phyloP scores from a whole-genome alignment of 2,888 invertebrate genomes.

The Himalopsyche kuldschensis region DNA sequence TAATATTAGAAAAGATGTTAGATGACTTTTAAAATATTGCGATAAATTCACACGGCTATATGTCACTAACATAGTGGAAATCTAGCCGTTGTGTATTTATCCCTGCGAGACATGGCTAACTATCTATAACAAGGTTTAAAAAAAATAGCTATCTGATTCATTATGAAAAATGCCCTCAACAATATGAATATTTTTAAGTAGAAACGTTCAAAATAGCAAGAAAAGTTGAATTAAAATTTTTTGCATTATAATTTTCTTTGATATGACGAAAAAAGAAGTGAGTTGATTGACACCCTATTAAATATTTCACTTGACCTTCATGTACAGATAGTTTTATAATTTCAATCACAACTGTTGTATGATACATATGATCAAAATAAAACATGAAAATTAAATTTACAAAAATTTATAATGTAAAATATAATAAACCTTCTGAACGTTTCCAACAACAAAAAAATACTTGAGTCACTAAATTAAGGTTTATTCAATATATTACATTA shows the following conservation, averaged over 20 bases:
- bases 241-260: too few species aligned
- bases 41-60: constrained; percentile 35
- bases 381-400: too few species aligned
- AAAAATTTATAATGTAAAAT: too few species aligned
- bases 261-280: too few species aligned
- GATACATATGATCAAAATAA: too few species aligned
- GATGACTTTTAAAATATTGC: constrained; percentile 1
- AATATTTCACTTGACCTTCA: too few species aligned
- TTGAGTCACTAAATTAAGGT: neutral
- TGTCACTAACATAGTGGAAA: constrained; percentile 41
- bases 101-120: constrained; percentile 24
- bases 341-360: too few species aligned
- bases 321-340: too few species aligned
- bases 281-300: too few species aligned
- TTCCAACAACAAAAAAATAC: neutral
- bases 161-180: neutral
- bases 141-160: constrained; percentile 1
- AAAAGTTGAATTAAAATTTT: too few species aligned
- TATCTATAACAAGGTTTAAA: constrained; percentile 18
- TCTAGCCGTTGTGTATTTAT: constrained; percentile 34
- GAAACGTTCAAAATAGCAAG: neutral
- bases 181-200: constrained; percentile 7
- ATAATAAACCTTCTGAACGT: neutral
- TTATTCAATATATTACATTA: neutral
- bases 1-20: constrained; percentile 12